Base-by-base conservation (phyloP, 2,888 invertebrate species). In the Caenorhabditis afra region DNA sequence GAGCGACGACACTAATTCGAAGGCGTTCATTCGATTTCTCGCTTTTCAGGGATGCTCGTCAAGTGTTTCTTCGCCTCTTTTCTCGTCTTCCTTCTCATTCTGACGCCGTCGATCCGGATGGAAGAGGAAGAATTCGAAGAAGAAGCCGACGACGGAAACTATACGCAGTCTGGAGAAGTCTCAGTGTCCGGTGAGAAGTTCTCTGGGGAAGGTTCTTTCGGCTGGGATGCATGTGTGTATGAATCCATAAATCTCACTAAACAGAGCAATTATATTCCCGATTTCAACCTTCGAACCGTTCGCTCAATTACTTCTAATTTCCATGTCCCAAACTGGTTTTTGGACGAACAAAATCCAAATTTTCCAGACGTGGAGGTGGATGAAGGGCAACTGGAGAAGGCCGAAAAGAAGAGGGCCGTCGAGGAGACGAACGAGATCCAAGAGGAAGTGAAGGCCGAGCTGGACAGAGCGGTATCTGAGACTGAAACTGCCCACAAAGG, bases 391-490 rank as follows among this genome's bases (percentile, higher is more conserved):
- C 1, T 7, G 8, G 39, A 58, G 35, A 71, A 62, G 44, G 11
- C 37, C 3, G 66, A 53, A 5, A 67, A 61, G 41, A 79, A 79
- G 58, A 41, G 79, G 47, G 70, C 52, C 10, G 71, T 79, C 7
- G 55, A 66, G 1, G 79, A 79, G 14, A 55, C 22, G 8, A 79
- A 79, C 45, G 57, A 65, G 12, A 66, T 75, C 29, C 55, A 79
- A 12, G 75, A 79, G 35, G 74, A 79, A 44, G 79, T 79, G 37
- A 79, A 75, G 16, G 75, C 66, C 1, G 79, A 79, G 55, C 39
- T 79, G n/a, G 79, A 79, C 29, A 75, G 65, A 66, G 79, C 79
- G 16, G 79, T 78, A 3, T 12, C 44, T 35, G 5, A 22, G 0
- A 3, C 3, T 4, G 39, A 14, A 7, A 29, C 29, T 29, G 53